A percentile compares a stretch with the other conserved stretches of the same genome.
Conservation (phyloP, 2,888 invertebrate genomes). For the Eulithis prunata region DNA sequence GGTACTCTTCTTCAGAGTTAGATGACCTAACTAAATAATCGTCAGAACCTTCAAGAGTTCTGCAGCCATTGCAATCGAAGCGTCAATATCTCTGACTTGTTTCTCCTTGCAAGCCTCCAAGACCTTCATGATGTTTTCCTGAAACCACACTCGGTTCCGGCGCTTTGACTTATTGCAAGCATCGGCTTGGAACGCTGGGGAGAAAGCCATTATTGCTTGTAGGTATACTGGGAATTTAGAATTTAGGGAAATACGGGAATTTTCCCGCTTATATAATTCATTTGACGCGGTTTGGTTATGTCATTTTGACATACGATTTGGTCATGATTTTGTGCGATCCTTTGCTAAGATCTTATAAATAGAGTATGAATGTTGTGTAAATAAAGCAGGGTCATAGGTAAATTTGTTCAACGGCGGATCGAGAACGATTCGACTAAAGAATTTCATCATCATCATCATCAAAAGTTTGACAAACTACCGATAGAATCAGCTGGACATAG, state of each 20-base stretch:
- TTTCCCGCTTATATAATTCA: slow-evolving; percentile 4
- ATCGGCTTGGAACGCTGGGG: slow-evolving; percentile 58
- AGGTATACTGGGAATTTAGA: slow-evolving; percentile 7
- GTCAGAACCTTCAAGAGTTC: slow-evolving; percentile 56
- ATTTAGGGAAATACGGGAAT: background rate
- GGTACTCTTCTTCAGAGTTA: too few relatives aligned
- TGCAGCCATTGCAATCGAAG: slow-evolving; percentile 61
- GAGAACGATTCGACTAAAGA: too few relatives aligned
- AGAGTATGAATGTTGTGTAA: too few relatives aligned
- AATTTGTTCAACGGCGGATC: too few relatives aligned
- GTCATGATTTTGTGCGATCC: too few relatives aligned
- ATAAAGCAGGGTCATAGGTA: too few relatives aligned
- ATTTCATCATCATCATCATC: too few relatives aligned
- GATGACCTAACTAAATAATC: too few relatives aligned
- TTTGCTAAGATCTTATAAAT: background rate
- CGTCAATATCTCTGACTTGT: slow-evolving; percentile 65
- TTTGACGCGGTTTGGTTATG: slow-evolving; percentile 1
- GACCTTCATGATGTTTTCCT: slow-evolving; percentile 59
- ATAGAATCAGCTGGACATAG: too few relatives aligned
- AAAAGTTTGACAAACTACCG: too few relatives aligned
- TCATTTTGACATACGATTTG: background rate
- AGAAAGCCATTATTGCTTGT: slow-evolving; percentile 44
- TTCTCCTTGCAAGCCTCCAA: slow-evolving; percentile 66
- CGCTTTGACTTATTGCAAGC: slow-evolving; percentile 50
- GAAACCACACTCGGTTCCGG: slow-evolving; percentile 65